Conservation (phyloP, 1,140 invertebrate genomes). For the Papilio xuthus region DNA sequence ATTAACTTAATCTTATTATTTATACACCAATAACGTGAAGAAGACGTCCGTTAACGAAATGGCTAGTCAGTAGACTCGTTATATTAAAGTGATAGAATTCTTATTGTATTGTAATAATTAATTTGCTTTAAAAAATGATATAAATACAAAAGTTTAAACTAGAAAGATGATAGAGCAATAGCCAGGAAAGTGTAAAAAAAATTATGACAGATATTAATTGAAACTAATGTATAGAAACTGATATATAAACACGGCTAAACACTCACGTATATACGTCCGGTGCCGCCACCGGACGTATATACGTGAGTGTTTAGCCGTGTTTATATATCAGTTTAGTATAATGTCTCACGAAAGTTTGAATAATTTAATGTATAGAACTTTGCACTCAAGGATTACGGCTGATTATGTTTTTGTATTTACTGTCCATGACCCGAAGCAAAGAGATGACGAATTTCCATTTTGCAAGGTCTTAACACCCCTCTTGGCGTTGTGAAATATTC, state of each 20-base stretch:
- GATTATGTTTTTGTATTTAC: neutral
- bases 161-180: neutral
- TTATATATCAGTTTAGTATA: no score
- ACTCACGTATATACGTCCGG: no score
- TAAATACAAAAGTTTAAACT: neutral
- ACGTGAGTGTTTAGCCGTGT: no score
- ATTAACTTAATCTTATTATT: neutral
- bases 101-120: no score
- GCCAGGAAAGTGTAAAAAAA: neutral
- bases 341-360: no score
- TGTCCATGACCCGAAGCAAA: neutral
- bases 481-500: neutral
- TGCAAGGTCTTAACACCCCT: neutral
- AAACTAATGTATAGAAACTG: neutral
- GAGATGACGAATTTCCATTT: neutral
- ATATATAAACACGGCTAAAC: no score
- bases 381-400: neutral
- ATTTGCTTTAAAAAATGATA: neutral
- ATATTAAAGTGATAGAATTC: neutral
- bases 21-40: neutral
- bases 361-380: no score
- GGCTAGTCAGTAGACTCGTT: neutral
- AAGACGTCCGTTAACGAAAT: neutral
- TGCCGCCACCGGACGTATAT: no score
- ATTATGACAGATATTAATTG: neutral